Evolutionary conservation across 2,888 invertebrate species (phyloP), one percentile per base, ranked within the genome.

Genomic region (Spatulosminthurus flaviceps): DNA sequence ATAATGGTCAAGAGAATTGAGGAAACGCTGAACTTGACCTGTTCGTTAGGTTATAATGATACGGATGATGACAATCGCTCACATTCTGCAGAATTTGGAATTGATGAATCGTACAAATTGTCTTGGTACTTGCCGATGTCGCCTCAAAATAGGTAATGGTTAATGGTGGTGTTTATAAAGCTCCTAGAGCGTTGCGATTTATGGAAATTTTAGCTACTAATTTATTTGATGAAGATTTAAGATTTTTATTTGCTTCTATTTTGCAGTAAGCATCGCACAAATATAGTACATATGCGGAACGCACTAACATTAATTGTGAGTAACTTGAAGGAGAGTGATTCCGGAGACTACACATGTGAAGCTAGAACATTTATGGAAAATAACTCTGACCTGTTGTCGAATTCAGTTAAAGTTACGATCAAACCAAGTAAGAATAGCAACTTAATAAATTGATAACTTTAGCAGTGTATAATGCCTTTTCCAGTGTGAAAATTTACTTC

Each of bases 11-110:
- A 78, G 43, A 28, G 82, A 26, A 71, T 79, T 19, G 83, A 83
- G 26, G 83, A 83, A 34, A 81, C 81, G 29, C 73, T 83, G 43
- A 83, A 83, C 78, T 78, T 83, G 19, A 83, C 83, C 7, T 83
- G 83, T 66, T 74, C 72, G 29, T 75, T 81, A 0, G 78, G 81
- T 60, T 69, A 76, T 43, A 70, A 61, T 64, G 80, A 77, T n/a
- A 73, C n/a, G 1, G 70, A 64, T 26, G 70, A 69, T 16, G 64
- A 22, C 21, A 81, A 81, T 61, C 66, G 78, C 13, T 43, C 69
- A 19, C 5, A 19, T 1, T 61, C 66, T n/a, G 28, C 66, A 24
- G 76, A 79, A 7, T 28, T 71, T 51, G 22, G 7, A 22, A 67
- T 51, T 70, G 81, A 83, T 41, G 79, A 81, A 43, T 16, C 77